Percentiles rank a stretch among this genome's conserved stretches.
These are phyloP conservation scores for Macaca mulatta DNA, from an alignment of 2,113 vertebrate species.

Conservation along the genomic window DNA sequence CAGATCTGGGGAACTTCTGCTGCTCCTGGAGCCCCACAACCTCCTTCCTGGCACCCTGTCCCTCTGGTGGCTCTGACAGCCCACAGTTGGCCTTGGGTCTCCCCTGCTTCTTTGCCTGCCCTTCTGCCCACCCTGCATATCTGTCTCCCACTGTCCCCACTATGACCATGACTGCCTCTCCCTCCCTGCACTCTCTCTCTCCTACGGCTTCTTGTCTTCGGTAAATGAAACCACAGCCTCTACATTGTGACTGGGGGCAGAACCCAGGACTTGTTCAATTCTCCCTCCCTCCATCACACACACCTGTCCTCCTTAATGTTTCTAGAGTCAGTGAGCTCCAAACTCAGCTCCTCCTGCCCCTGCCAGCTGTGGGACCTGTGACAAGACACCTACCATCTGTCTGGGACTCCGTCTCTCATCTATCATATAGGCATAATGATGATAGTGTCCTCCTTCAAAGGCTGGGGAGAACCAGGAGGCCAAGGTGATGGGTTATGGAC, in stretches of 20 bases:
- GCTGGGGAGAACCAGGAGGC: not conserved
- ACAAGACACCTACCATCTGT: not conserved
- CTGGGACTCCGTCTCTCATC: not conserved
- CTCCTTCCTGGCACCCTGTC: too few relatives aligned
- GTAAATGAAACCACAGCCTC: too few relatives aligned
- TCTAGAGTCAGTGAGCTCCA: not conserved
- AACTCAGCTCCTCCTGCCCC: not conserved
- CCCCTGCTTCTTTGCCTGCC: too few relatives aligned
- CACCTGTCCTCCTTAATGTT: not conserved
- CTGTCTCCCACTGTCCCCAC: not conserved
- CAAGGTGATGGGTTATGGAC: not conserved
- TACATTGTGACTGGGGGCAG: too few relatives aligned
- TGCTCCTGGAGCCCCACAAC: not conserved
- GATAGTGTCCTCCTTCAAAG: not conserved
- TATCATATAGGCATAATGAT: not conserved
- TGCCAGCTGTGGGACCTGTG: not conserved
- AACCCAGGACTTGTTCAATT: too few relatives aligned
- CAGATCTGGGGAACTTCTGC: not conserved
- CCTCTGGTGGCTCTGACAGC: not conserved
- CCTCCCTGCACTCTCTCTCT: not conserved
- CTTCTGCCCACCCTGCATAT: not conserved
- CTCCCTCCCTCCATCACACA: not conserved
- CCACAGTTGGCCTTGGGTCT: not conserved
- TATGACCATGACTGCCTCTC: not conserved
- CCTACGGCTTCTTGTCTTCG: too few relatives aligned